Conservation (phyloP, 2,113 vertebrate genomes). For the Aptenodytes forsteri region DNA sequence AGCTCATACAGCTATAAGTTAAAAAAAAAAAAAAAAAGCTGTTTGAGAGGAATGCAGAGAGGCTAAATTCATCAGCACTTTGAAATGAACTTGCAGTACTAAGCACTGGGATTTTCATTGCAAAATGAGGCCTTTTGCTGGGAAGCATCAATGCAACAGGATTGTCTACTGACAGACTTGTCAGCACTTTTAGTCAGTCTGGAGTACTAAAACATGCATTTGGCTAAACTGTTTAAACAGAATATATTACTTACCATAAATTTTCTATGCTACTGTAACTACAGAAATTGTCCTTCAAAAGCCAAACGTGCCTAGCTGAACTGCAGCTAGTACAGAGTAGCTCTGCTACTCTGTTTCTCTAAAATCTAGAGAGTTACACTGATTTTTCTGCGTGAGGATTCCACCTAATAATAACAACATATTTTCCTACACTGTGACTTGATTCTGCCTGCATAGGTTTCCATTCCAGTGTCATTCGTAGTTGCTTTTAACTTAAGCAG, state of each 20-base stretch:
- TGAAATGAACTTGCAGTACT: slow-evolving; percentile 39
- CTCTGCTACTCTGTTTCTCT: not conserved
- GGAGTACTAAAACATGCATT: not conserved
- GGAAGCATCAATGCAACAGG: slow-evolving; percentile 24
- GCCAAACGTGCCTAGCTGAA: not conserved
- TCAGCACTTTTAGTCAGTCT: slow-evolving; percentile 22
- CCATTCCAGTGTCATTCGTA: not conserved
- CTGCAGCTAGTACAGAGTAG: not conserved
- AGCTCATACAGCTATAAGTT: not conserved
- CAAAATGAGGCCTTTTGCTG: slow-evolving; percentile 39
- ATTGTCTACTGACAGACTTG: not conserved
- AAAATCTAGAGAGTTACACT: not conserved
- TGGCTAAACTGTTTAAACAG: not conserved
- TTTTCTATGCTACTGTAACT: not conserved
- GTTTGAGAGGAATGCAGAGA: not conserved
- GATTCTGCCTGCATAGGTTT: not conserved
- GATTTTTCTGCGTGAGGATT: not conserved
- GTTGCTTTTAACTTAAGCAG: not conserved
- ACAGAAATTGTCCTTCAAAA: not conserved
- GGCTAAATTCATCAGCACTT: slow-evolving; percentile 6
- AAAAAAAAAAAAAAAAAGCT: not conserved
- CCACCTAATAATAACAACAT: not conserved
- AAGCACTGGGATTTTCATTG: slow-evolving; percentile 21
- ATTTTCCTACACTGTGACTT: not conserved
- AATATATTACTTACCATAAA: not conserved